Conservation (phyloP, 2,797 vertebrate genomes). For the Notamacropus eugenii region DNA sequence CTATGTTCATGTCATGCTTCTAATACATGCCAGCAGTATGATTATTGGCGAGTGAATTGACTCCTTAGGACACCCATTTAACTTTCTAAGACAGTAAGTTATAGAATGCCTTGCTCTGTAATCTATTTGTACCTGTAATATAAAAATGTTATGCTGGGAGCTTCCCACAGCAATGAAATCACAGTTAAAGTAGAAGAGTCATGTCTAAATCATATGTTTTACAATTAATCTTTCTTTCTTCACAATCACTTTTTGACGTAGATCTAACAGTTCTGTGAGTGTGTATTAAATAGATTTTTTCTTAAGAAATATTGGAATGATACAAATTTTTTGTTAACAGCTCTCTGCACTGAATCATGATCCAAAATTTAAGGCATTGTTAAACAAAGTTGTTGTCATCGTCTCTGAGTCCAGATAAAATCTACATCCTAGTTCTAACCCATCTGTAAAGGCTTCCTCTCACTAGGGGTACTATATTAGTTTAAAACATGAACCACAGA, state of each 20-base stretch:
- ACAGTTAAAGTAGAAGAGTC: neutral
- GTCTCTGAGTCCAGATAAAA: neutral
- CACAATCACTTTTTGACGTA: neutral
- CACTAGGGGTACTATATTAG: neutral
- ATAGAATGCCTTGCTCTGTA: neutral
- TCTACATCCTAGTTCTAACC: neutral
- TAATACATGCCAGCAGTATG: neutral
- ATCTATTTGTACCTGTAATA: neutral
- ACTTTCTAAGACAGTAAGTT: neutral
- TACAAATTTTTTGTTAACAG: constrained; percentile 32
- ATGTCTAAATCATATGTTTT: neutral
- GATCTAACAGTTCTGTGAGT: neutral
- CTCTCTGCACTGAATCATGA: constrained; percentile 11
- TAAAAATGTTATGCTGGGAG: neutral
- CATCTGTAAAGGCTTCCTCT: neutral
- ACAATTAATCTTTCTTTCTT: neutral
- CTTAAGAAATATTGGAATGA: neutral
- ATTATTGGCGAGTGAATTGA: neutral
- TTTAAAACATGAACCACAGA: neutral
- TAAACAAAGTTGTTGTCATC: neutral
- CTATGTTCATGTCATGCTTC: neutral
- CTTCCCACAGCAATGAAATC: neutral
- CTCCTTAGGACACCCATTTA: neutral
- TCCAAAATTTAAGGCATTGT: neutral
- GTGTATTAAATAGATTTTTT: neutral